These are phyloP conservation scores for Cepphus grylle DNA, from an alignment of 2,113 vertebrate species.

Conservation along the genomic window DNA sequence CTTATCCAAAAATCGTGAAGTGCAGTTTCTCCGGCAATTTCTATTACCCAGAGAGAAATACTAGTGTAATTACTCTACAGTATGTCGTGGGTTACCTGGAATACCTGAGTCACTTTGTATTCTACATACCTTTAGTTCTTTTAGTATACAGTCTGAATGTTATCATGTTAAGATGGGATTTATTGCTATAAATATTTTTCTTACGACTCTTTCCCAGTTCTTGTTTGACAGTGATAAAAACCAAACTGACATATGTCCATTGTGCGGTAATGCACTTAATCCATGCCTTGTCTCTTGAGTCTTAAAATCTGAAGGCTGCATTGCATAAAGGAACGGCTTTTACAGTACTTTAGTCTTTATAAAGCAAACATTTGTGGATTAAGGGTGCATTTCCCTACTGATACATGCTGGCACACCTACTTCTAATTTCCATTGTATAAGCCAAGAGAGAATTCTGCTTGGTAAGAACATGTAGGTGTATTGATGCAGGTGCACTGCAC, in stretches of 20 bases:
- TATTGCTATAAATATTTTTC: conserved; percentile 54
- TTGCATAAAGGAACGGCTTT: conserved; percentile 34
- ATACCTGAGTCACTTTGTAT: conserved; percentile 3
- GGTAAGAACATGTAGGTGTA: not conserved
- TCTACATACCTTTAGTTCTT: not conserved
- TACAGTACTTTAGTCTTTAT: conserved; percentile 5
- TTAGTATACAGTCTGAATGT: conserved; percentile 9
- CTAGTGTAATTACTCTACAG: not conserved
- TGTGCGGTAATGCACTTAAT: conserved; percentile 44
- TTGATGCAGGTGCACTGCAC: conserved; percentile 22
- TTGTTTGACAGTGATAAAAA: conserved; percentile 32
- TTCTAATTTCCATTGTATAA: conserved; percentile 31
- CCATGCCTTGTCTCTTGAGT: conserved; percentile 22
- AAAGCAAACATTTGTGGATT: conserved; percentile 52
- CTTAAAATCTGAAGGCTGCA: not conserved
- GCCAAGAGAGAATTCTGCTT: not conserved
- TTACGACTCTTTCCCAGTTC: conserved; percentile 19
- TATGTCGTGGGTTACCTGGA: not conserved
- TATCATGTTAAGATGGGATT: conserved; percentile 27
- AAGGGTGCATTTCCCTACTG: conserved; percentile 25
- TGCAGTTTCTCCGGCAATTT: not conserved
- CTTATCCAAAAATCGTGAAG: not conserved
- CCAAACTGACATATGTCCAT: conserved; percentile 27
- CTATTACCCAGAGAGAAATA: not conserved
- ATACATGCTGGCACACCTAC: conserved; percentile 12